A percentile compares a stretch with the other conserved stretches of the same genome.
These are phyloP conservation scores for Amiota mariae DNA, from an alignment of 2,888 invertebrate genomes.

Conservation along the genomic window DNA sequence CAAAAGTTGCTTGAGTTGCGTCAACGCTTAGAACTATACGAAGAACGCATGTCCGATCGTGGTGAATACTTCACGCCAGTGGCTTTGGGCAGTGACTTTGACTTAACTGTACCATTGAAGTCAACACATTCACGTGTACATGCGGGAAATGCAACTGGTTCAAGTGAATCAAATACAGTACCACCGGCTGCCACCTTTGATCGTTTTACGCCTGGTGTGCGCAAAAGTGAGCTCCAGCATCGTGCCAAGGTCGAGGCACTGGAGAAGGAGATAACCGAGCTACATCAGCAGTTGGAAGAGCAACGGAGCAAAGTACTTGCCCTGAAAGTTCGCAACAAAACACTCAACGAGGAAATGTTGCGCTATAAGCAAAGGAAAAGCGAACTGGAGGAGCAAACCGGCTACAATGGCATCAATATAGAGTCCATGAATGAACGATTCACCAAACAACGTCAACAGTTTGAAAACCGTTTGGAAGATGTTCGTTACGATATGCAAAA, in stretches of 20 bases:
- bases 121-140: slow-evolving; percentile 25
- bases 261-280: slow-evolving; percentile 76
- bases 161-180: not conserved
- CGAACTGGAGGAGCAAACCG: slow-evolving; percentile 78
- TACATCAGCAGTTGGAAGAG: slow-evolving; percentile 77
- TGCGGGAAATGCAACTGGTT: not conserved
- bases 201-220: slow-evolving; percentile 72
- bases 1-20: slow-evolving; percentile 81
- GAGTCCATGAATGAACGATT: slow-evolving; percentile 76
- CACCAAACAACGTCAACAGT: slow-evolving; percentile 62
- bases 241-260: slow-evolving; percentile 77
- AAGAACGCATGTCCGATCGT: slow-evolving; percentile 48
- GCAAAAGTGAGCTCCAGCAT: slow-evolving; percentile 76
- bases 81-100: slow-evolving; percentile 46
- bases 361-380: slow-evolving; percentile 77
- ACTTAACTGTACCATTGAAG: slow-evolving; percentile 28
- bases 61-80: slow-evolving; percentile 49
- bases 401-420: slow-evolving; percentile 79
- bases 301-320: slow-evolving; percentile 80
- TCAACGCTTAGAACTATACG: slow-evolving; percentile 75
- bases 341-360: slow-evolving; percentile 79
- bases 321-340: slow-evolving; percentile 80
- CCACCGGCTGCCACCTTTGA: slow-evolving; percentile 51
- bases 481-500: slow-evolving; percentile 55
- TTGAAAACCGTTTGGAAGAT: slow-evolving; percentile 64